Conservation (phyloP, 1,140 invertebrate species). For the Diuraphis noxia region DNA sequence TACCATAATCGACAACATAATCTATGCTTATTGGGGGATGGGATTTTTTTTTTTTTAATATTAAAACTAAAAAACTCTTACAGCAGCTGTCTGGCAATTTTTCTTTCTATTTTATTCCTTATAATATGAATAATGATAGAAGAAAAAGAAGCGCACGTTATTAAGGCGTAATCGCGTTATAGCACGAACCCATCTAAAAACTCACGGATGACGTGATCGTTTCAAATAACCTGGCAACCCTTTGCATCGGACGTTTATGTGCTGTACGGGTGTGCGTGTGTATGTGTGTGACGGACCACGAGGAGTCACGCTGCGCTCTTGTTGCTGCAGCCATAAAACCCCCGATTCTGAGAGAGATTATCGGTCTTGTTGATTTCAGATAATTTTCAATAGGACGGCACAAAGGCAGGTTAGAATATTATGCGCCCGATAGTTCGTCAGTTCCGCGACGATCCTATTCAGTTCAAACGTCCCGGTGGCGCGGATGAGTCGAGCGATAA, state of each 20-base stretch:
- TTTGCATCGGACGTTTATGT: neutral
- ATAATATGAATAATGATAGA: neutral
- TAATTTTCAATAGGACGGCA: slow-evolving; percentile 34
- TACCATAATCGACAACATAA: neutral
- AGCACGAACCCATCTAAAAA: slow-evolving; percentile 1
- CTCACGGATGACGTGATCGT: slow-evolving; percentile 29
- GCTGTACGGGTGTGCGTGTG: neutral
- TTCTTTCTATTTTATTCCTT: neutral
- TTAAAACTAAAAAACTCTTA: neutral
- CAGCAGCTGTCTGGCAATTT: neutral
- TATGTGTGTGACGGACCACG: neutral
- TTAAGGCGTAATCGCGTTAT: slow-evolving; percentile 43
- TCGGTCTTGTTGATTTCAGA: slow-evolving; percentile 33
- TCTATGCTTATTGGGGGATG: neutral
- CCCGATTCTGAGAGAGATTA: slow-evolving; percentile 20
- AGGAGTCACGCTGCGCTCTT: slow-evolving; percentile 48
- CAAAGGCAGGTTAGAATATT: neutral
- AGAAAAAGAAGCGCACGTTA: neutral
- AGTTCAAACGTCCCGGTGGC: neutral
- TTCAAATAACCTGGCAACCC: slow-evolving; percentile 37
- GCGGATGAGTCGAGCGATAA: neutral
- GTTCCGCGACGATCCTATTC: neutral
- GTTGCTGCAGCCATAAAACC: slow-evolving; percentile 3
- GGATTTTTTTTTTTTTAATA: neutral
- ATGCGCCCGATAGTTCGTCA: neutral